Base-by-base conservation (phyloP, 2,888 invertebrate genomes). In the Galeopsomyia nigrocyanea region DNA sequence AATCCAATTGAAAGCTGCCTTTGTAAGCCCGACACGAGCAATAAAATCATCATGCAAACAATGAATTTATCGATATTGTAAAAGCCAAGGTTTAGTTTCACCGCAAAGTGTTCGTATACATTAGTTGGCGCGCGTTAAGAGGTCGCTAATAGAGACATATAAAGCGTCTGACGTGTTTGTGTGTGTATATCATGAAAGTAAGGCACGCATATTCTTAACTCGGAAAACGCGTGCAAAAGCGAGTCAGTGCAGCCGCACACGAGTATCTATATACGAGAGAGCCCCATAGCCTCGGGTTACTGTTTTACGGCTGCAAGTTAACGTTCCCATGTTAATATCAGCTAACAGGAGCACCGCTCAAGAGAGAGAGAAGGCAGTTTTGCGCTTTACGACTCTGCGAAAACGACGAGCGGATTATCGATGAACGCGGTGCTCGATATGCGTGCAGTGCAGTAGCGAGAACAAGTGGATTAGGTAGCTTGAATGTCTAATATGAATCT, bases 301-400 rank as follows among this genome's bases (percentile, higher is more conserved):
- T 39, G 71, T 68, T 75, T 77, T 77, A 77, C 61, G 69, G 72
- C 63, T 62, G 49, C 62, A 26, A 74, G 74, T 75, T 74, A 75
- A 74, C 72, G 65, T 63, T 63, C 53, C 56, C 68, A 60, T 66
- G 67, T 70, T 68, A 62, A 68, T 73, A 64, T 70, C 61, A 62
- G 60, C 73, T 74, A 74, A 74, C 68, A 75, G 72, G 26, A 70
- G 67, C 58, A 7, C 10, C 39, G 39, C 39, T 61, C 31, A 62
- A 26, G 70, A 39, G 9, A 39, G 39, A 68, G 60, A 67, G 47
- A 71, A 51, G 61, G 71, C 60, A 55, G 53, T 70, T 57, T 65
- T 22, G 22, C 17, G 46, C 66, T 67, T 71, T 56, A 67, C 56
- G 61, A 56, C 49, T 69, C 14, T 26, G 69, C 62, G 62, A 69